A percentile compares a stretch with the other conserved stretches of the same genome.
Conservation (phyloP, 2,113 vertebrate species). For the Pagrus major region DNA sequence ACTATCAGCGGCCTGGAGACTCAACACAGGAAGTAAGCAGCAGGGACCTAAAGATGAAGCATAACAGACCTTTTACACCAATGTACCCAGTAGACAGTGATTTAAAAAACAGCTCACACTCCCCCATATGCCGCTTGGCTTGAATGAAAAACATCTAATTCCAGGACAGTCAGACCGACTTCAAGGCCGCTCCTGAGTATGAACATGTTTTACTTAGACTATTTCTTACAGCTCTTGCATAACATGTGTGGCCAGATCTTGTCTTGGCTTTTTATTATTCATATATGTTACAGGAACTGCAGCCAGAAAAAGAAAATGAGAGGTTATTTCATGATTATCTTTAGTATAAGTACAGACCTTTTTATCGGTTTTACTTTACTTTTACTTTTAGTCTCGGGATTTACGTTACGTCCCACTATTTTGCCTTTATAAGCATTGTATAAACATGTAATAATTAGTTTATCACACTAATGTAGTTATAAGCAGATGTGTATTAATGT, state of each 20-base stretch:
- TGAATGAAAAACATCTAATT: not conserved
- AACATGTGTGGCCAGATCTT: not conserved
- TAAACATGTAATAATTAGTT: not conserved
- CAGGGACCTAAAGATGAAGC: conserved; percentile 49
- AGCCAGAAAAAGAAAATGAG: not conserved
- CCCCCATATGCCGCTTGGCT: not conserved
- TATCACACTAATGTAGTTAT: not conserved
- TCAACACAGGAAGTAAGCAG: conserved; percentile 70
- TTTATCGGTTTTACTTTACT: no score
- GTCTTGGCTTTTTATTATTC: not conserved
- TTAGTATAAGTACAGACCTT: not conserved
- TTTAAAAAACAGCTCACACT: conserved; percentile 8
- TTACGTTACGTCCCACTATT: not conserved
- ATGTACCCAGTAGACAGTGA: not conserved
- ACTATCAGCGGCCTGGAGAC: conserved; percentile 65
- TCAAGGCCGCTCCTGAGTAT: not conserved
- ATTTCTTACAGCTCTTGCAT: not conserved
- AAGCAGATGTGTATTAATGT: not conserved
- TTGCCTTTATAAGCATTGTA: not conserved
- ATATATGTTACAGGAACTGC: not conserved
- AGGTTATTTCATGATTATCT: not conserved
- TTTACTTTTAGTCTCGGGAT: no score
- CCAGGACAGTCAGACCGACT: not conserved
- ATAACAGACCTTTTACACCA: not conserved
- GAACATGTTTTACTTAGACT: not conserved